Evolutionary conservation across 2,113 vertebrate genomes (phyloP).

Genomic region (Peromyscus polionotus): DNA sequence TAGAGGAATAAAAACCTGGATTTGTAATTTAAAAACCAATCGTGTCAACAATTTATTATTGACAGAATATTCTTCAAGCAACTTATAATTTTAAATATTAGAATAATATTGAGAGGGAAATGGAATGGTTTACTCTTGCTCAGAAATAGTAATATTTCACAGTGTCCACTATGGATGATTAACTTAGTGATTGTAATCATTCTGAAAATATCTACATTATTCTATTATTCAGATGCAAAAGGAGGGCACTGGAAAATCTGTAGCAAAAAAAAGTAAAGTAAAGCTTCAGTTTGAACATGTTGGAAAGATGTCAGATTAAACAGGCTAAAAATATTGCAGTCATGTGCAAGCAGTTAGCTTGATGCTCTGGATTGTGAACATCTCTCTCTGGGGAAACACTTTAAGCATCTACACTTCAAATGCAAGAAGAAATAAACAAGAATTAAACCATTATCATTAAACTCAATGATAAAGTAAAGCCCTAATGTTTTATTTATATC

Average conservation of each 20-base stretch:
- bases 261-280: constrained; percentile 54
- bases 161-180: not conserved
- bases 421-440: constrained; percentile 6
- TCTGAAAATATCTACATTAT: constrained; percentile 45
- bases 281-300: constrained; percentile 52
- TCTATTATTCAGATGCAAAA: constrained; percentile 40
- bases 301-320: constrained; percentile 62
- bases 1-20: constrained; percentile 4
- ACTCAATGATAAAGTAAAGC: not conserved
- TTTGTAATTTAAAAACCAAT: constrained; percentile 14
- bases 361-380: not conserved
- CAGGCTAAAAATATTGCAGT: not conserved
- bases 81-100: constrained; percentile 58
- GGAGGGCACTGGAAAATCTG: not conserved
- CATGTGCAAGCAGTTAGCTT: not conserved
- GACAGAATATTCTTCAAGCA: not conserved
- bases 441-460: constrained; percentile 53
- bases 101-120: constrained; percentile 65
- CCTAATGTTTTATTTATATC: constrained; percentile 22
- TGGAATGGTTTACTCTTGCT: constrained; percentile 57
- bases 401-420: constrained; percentile 1
- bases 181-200: constrained; percentile 61
- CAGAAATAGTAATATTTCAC: constrained; percentile 69
- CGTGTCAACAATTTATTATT: not conserved
- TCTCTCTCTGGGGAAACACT: not conserved